Conservation (phyloP, 2,797 vertebrate species). For the Perodicticus potto region DNA sequence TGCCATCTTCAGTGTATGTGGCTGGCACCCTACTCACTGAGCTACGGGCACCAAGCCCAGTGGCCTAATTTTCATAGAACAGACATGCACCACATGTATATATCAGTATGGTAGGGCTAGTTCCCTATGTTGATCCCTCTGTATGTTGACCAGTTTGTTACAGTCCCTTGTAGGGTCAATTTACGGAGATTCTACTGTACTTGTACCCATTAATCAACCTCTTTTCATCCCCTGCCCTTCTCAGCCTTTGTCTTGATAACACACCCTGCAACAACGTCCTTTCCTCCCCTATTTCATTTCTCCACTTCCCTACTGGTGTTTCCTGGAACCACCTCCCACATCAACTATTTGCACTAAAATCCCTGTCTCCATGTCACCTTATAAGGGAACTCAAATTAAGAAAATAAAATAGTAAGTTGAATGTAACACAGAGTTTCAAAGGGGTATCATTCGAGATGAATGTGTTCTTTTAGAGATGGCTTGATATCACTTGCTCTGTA, state of each 20-base stretch:
- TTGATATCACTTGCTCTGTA: not conserved
- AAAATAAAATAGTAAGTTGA: not conserved
- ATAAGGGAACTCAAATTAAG: not conserved
- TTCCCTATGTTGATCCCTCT: too few species aligned
- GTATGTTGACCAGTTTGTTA: too few species aligned
- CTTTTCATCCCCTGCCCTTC: not conserved
- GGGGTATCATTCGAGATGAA: not conserved
- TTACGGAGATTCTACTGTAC: not conserved
- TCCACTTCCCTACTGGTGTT: not conserved
- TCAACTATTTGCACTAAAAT: not conserved
- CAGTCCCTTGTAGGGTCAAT: too few species aligned
- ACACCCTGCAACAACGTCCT: not conserved
- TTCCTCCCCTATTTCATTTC: not conserved
- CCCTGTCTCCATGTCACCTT: not conserved
- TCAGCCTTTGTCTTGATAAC: not conserved
- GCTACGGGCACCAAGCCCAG: too few species aligned
- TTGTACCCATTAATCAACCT: not conserved
- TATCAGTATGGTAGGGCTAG: too few species aligned
- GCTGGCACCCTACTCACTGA: too few species aligned
- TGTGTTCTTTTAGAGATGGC: not conserved
- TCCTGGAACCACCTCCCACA: not conserved
- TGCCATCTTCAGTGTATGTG: too few species aligned
- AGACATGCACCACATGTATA: too few species aligned
- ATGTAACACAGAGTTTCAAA: not conserved
- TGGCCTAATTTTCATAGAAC: too few species aligned